Evolutionary conservation across 2,113 vertebrate species (phyloP), one percentile per base, ranked within the genome.

Genomic region (Phyllopteryx taeniolatus): DNA sequence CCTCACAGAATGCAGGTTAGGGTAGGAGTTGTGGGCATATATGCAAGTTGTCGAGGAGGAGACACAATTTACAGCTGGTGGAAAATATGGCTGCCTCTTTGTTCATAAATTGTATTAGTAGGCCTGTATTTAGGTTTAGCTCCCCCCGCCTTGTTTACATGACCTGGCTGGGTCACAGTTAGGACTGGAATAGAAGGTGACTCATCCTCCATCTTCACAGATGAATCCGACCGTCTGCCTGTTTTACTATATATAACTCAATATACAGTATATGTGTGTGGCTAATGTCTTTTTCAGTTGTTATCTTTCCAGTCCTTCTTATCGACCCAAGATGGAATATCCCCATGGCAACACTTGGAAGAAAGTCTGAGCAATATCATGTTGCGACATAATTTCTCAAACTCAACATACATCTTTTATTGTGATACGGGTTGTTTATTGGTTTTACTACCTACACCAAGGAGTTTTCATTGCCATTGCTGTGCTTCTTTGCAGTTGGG

Each of bases 181-280:
- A 74, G 47, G 74, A 70, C 79, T 68, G 76, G 71, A 90, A 90
- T 90, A 91, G 89, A 76, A 65, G 68, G 74, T 89, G 85, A 91
- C 73, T 90, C 87, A 88, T 73, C 35, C 66, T 63, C 83, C 68
- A 73, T 87, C 87, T 83, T 73, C 47, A 51, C 57, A 49, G 74
- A 78, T 82, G 78, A 77, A 77, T 79, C 80, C 44, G 27, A 77
- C 80, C 71, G 76, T 77, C 77, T 82, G 78, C 74, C 75, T 82
- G 78, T 71, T 67, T 76, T 57, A 82, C 44, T 80, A 68, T 83
- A 62, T 77, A 35, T 68, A 64, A 70, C 67, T 42, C 17, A 2
- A 57, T 68, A 56, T 74, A 68, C 74, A 1, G 17, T 69, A 62
- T 57, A 12, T 72, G 31, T 42, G 20, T 69, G 39, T 39, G 20